Base-by-base conservation (phyloP, 2,113 vertebrate genomes). In the Leptocoma aspasia region DNA sequence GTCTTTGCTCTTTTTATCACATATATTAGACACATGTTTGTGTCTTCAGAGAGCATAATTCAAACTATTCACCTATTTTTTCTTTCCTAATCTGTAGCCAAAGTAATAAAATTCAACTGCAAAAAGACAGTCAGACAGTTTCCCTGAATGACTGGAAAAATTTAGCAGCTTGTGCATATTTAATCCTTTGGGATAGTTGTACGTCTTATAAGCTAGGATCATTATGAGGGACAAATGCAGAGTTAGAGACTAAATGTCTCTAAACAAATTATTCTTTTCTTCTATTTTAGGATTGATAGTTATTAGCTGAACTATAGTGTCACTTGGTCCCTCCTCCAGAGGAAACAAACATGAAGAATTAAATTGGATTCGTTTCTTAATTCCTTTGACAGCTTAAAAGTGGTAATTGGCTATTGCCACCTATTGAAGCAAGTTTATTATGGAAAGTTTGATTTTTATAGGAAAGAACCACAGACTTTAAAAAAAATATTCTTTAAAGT, bases 311-410 rank as follows among this genome's bases (percentile, higher is more conserved):
- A 90, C 41, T 61, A 2, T 1, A 86, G 30, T 20, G 60, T 49
- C 45, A 44, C 35, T 86, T 15, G 64, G n/a, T 37, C 28, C 35
- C 27, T 78, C 30, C 52, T 75, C 56, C 49, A 45, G 65, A 89
- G 53, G 30, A 91, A 86, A 94, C 56, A 91, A 91, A 87, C n/a
- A n/a, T 11, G 28, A 84, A 89, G 37, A 86, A 91, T 82, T 64
- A 78, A 78, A 87, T 6, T 49, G 31, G 56, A 92, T 91, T 86
- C 0, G 0, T 61, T 84, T 86, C 64, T 86, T 80, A 72, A 90
- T 86, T 93, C 61, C 42, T 83, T 61, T 89, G 60, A 70, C 68
- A 80, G 20, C 19, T 78, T 78, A 65, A 45, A 90, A 76, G 24
- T 73, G 39, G 1, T 70, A 54, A 83, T 39, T 84, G 30, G 35